Conservation (phyloP, 2,797 vertebrate species). For the Choloepus didactylus region DNA sequence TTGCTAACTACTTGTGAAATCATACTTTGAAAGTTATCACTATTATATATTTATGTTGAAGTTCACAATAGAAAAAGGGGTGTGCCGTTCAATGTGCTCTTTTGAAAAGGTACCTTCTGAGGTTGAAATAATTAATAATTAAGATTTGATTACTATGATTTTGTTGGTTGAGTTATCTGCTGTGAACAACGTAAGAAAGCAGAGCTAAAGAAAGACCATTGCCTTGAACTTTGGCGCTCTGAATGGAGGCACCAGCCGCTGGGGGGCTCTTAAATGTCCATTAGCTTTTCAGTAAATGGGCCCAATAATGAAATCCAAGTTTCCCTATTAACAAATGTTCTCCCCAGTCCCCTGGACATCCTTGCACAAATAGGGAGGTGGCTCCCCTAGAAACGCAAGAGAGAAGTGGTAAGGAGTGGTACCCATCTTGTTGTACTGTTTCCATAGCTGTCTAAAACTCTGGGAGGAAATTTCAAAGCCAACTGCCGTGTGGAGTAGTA, state of each 20-base stretch:
- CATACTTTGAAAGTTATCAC: too few species aligned
- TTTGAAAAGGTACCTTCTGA: neutral
- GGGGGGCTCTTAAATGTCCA: neutral
- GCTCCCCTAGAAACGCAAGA: neutral
- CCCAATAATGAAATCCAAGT: slow-evolving; percentile 24
- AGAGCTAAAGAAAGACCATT: neutral
- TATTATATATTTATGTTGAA: too few species aligned
- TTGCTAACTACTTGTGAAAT: too few species aligned
- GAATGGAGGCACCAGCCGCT: neutral
- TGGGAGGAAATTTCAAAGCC: neutral
- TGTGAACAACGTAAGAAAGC: neutral
- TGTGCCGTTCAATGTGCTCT: neutral
- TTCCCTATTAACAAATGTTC: neutral
- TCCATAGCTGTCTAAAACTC: neutral
- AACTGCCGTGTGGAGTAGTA: neutral
- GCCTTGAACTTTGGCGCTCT: neutral
- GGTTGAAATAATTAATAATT: neutral
- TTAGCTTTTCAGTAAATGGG: neutral
- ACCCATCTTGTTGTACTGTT: neutral
- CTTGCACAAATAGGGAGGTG: neutral
- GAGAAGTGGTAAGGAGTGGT: neutral
- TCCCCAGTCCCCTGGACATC: neutral
- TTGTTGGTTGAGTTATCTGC: neutral
- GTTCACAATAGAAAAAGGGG: too few species aligned
- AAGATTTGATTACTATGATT: neutral